Conservation (phyloP, 2,888 invertebrate species). For the Andrena minutula region DNA sequence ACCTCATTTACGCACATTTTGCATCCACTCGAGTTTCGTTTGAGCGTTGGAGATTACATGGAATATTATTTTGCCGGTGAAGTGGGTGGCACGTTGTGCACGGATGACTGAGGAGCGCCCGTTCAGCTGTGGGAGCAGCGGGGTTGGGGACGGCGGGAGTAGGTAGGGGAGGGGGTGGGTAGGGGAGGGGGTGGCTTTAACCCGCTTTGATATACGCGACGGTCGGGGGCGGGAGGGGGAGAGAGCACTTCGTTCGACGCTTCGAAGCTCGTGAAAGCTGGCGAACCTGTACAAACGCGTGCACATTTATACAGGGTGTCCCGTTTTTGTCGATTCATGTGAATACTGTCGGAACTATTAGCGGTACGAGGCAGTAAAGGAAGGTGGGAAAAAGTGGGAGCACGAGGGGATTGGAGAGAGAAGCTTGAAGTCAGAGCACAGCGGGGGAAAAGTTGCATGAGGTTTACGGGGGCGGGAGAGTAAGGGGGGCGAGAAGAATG, state of each 20-base stretch:
- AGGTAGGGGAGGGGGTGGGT: slow-evolving; percentile 10
- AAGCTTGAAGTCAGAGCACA: neutral
- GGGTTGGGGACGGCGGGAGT: neutral
- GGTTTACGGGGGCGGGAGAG: too few species aligned
- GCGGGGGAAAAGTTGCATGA: too few species aligned
- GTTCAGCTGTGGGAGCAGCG: slow-evolving; percentile 4
- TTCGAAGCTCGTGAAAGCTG: slow-evolving; percentile 43
- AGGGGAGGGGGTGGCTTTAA: slow-evolving; percentile 57
- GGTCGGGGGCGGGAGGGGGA: slow-evolving; percentile 40
- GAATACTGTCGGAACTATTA: neutral
- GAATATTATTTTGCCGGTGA: slow-evolving; percentile 77
- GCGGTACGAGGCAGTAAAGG: neutral
- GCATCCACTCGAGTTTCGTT: slow-evolving; percentile 79
- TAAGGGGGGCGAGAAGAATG: too few species aligned
- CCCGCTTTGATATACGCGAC: slow-evolving; percentile 71
- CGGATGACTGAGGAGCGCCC: slow-evolving; percentile 45
- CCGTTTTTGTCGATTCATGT: neutral
- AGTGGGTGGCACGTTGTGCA: slow-evolving; percentile 52
- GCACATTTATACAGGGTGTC: slow-evolving; percentile 15
- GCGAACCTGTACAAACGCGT: slow-evolving; percentile 35
- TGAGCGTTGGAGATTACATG: slow-evolving; percentile 77
- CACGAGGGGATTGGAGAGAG: neutral
- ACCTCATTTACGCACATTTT: slow-evolving; percentile 77
- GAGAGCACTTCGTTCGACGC: slow-evolving; percentile 52
- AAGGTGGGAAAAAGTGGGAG: neutral